Evolutionary conservation across 2,888 invertebrate genomes (phyloP).

Genomic region (Trypoxylon attenuatum): DNA sequence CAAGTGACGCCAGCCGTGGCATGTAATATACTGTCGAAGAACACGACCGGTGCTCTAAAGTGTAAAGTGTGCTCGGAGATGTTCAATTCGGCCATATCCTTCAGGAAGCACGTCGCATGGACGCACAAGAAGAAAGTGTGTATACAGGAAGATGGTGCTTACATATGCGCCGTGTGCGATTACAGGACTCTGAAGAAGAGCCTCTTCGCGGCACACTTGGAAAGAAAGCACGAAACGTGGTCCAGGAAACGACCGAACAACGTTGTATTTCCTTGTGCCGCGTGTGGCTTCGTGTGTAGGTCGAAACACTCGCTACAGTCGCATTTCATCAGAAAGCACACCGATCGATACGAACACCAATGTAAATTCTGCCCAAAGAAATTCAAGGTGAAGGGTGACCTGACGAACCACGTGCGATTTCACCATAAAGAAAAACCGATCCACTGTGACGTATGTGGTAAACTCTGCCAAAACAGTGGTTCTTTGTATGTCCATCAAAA

Average conservation of each 20-base stretch:
- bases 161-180: conserved; percentile 70
- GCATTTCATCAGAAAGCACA: conserved; percentile 71
- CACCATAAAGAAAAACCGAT: conserved; percentile 72
- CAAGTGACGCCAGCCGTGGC: conserved; percentile 16
- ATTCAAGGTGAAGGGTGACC: conserved; percentile 72
- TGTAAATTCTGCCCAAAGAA: conserved; percentile 69
- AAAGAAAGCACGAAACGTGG: conserved; percentile 70
- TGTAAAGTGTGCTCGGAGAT: conserved; percentile 68
- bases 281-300: conserved; percentile 70
- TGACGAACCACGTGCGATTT: conserved; percentile 71
- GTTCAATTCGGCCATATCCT: conserved; percentile 63
- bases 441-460: conserved; percentile 71
- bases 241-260: conserved; percentile 57
- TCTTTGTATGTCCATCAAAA: conserved; percentile 72
- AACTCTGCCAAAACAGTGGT: conserved; percentile 69
- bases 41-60: conserved; percentile 49
- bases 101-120: conserved; percentile 71
- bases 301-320: conserved; percentile 72
- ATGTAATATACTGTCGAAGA: conserved; percentile 14
- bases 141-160: conserved; percentile 68
- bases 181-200: conserved; percentile 67
- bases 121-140: conserved; percentile 70
- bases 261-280: conserved; percentile 64
- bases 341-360: conserved; percentile 69
- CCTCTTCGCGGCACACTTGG: conserved; percentile 65